Evolutionary conservation across 2,888 invertebrate genomes (phyloP).

Genomic region (Pyrgus malvae): DNA sequence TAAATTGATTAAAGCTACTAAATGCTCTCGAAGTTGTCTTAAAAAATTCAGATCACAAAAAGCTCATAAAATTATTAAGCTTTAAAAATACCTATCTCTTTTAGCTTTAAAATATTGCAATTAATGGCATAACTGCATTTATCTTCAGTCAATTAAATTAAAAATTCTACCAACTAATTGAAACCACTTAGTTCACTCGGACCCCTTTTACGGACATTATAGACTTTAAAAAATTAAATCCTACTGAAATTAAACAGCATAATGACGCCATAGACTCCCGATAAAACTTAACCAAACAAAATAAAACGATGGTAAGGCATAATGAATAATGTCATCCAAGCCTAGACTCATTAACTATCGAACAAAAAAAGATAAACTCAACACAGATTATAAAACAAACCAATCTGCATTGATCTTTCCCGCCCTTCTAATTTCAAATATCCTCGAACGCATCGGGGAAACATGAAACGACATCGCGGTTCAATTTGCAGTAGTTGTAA

Average conservation of each 20-base stretch:
- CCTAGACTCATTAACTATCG: slow-evolving; percentile 47
- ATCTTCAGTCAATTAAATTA: slow-evolving; percentile 9
- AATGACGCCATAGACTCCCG: slow-evolving; percentile 1
- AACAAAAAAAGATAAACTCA: slow-evolving; percentile 32
- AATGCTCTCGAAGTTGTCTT: too few relatives aligned
- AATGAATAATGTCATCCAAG: slow-evolving; percentile 72
- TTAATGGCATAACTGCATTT: slow-evolving; percentile 12
- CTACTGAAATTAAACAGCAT: neutral
- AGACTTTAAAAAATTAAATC: slow-evolving; percentile 2
- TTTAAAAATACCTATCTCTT: neutral
- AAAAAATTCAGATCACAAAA: neutral
- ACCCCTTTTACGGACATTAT: slow-evolving; percentile 12
- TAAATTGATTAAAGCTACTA: too few relatives aligned
- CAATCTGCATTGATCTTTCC: slow-evolving; percentile 37
- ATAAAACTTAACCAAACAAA: slow-evolving; percentile 34
- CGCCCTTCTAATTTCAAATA: slow-evolving; percentile 27
- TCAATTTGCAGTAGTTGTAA: slow-evolving; percentile 18
- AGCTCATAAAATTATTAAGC: too few relatives aligned
- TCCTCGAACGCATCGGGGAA: slow-evolving; percentile 18
- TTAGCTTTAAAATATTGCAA: slow-evolving; percentile 5
- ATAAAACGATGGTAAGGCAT: slow-evolving; percentile 51
- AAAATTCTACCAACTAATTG: slow-evolving; percentile 14
- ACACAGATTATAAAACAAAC: slow-evolving; percentile 36
- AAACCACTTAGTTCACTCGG: slow-evolving; percentile 16
- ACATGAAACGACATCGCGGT: slow-evolving; percentile 16